Conservation (phyloP, 2,888 invertebrate genomes). For the Galerucella calmariensis region DNA sequence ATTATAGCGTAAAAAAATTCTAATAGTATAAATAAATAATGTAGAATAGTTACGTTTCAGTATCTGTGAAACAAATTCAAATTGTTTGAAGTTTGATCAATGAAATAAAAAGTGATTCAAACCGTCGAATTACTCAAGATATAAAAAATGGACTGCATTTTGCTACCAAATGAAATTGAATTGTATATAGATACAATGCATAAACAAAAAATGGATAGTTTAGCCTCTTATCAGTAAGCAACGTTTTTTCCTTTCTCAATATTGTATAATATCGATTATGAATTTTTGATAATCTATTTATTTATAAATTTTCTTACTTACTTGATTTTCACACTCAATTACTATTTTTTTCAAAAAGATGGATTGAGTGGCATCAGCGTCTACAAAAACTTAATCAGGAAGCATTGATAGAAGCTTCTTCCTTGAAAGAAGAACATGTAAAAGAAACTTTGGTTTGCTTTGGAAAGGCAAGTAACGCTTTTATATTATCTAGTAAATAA, state of each 20-base stretch:
- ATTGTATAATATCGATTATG: no score
- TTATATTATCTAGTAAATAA: not conserved
- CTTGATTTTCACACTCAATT: not conserved
- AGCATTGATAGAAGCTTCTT: conserved; percentile 83
- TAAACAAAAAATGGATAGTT: conserved; percentile 72
- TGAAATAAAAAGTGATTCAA: conserved; percentile 6
- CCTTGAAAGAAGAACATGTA: conserved; percentile 83
- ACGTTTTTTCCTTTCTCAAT: not conserved
- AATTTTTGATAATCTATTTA: no score
- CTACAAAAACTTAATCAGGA: conserved; percentile 89
- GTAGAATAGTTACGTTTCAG: not conserved
- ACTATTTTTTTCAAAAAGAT: conserved; percentile 65
- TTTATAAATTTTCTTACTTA: not conserved
- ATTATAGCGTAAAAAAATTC: not conserved
- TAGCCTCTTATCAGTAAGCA: conserved; percentile 73
- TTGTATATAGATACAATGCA: conserved; percentile 78
- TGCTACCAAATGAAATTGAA: conserved; percentile 78
- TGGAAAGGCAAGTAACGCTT: conserved; percentile 71
- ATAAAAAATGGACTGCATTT: conserved; percentile 67
- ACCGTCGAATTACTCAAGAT: not conserved
- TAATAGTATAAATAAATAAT: not conserved
- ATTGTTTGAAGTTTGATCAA: conserved; percentile 37
- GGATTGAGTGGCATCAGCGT: conserved; percentile 85
- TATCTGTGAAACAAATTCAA: conserved; percentile 9
- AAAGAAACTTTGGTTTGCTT: conserved; percentile 83